A percentile compares a stretch with the other conserved stretches of the same genome.
phyloP scores from a whole-genome alignment of 2,113 vertebrate species.

The Psittacula cyanocephala region DNA sequence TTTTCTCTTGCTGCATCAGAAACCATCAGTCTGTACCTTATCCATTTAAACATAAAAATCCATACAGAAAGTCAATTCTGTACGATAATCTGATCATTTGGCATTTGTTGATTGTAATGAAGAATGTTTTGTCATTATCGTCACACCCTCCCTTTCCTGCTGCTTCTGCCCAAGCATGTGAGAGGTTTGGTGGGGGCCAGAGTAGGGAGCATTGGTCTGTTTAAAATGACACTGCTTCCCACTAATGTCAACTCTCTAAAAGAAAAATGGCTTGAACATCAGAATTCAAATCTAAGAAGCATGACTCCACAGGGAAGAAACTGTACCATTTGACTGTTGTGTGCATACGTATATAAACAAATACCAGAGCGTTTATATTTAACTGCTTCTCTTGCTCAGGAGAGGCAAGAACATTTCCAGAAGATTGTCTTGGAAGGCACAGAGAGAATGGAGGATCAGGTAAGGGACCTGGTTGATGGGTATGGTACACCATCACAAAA shows the following conservation, averaged over 20 bases:
- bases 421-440: conserved; percentile 79
- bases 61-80: not conserved
- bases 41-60: not conserved
- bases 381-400: conserved; percentile 71
- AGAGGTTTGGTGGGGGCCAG: not conserved
- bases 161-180: not conserved
- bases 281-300: not conserved
- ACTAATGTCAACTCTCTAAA: not conserved
- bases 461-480: conserved; percentile 20
- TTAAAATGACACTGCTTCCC: not conserved
- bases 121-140: conserved; percentile 2
- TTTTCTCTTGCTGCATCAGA: not conserved
- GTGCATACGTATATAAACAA: not conserved
- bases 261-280: not conserved
- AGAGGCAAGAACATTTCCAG: conserved; percentile 80
- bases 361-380: not conserved
- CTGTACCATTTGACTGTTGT: conserved; percentile 16
- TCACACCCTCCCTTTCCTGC: not conserved
- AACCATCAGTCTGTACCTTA: not conserved
- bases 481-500: not conserved
- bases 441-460: conserved; percentile 81
- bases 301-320: not conserved
- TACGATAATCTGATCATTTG: not conserved
- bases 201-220: not conserved
- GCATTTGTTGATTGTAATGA: not conserved